Conservation (phyloP, 2,113 vertebrate genomes). For the Ivindomyrus marchei region DNA sequence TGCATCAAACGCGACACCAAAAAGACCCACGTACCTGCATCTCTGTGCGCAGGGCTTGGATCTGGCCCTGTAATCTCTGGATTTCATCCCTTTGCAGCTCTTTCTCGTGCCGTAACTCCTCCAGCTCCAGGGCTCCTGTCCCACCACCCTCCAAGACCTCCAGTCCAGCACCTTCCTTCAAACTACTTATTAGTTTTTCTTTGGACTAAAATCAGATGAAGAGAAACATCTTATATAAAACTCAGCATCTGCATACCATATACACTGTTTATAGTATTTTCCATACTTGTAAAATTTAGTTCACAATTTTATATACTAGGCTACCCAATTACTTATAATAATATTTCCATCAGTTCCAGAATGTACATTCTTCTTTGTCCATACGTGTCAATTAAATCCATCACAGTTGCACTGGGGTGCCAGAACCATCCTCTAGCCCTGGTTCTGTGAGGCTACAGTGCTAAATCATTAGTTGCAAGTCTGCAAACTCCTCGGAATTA, state of each 20-base stretch:
- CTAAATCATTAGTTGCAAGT: neutral
- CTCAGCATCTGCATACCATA: neutral
- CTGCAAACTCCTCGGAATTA: neutral
- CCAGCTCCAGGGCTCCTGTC: slow-evolving; percentile 71
- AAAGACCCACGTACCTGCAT: slow-evolving; percentile 63
- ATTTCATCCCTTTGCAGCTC: slow-evolving; percentile 86
- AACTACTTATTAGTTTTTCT: slow-evolving; percentile 94
- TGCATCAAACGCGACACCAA: neutral
- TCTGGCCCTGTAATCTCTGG: slow-evolving; percentile 80
- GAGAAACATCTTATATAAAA: neutral
- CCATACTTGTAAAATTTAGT: neutral
- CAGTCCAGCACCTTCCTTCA: slow-evolving; percentile 94
- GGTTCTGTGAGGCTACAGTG: neutral
- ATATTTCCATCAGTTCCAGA: neutral
- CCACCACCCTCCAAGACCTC: slow-evolving; percentile 75
- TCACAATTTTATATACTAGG: neutral
- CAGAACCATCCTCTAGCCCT: neutral
- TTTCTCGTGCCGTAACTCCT: slow-evolving; percentile 86
- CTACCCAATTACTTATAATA: neutral
- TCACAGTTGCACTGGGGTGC: neutral
- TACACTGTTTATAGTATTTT: neutral
- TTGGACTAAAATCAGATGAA: slow-evolving; percentile 71
- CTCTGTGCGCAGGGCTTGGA: slow-evolving; percentile 76
- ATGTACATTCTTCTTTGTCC: neutral
- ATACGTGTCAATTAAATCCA: neutral